A percentile compares a stretch with the other conserved stretches of the same genome.
These are phyloP conservation scores for Nothoprocta perdicaria DNA, from an alignment of 2,113 vertebrate species.

Conservation along the genomic window DNA sequence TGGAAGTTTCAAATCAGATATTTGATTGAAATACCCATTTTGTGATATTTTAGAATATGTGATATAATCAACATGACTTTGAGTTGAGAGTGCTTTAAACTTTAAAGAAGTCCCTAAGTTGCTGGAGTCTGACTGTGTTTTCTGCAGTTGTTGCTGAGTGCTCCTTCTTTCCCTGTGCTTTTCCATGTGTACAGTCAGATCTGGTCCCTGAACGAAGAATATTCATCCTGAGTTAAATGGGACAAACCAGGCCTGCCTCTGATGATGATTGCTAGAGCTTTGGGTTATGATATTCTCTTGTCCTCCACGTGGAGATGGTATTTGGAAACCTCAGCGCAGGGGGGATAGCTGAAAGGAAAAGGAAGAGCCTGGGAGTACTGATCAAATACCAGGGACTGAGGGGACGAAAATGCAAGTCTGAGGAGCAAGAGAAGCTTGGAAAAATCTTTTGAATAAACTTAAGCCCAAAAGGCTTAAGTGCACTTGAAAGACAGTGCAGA, in stretches of 20 bases:
- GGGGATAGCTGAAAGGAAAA: neutral
- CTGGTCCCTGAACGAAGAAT: neutral
- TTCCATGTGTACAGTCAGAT: neutral
- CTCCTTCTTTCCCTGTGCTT: rapidly evolving
- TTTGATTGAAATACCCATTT: neutral
- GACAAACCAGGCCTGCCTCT: neutral
- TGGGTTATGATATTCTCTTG: neutral
- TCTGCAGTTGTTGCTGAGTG: neutral
- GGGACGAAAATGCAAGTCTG: neutral
- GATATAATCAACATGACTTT: neutral
- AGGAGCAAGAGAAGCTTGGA: neutral
- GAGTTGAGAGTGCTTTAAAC: neutral
- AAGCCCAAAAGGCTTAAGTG: neutral
- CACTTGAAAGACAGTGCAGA: neutral
- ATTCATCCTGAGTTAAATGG: neutral
- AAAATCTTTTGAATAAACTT: neutral
- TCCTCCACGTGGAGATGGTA: neutral
- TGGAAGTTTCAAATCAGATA: neutral
- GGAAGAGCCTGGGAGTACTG: neutral
- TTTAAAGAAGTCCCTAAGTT: neutral
- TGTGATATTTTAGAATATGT: neutral
- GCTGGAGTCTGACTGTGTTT: neutral
- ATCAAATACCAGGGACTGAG: neutral
- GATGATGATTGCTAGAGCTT: neutral
- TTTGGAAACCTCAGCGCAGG: neutral